phyloP scores from a whole-genome alignment of 2,888 invertebrate species.

The Pemphredon lugubris region DNA sequence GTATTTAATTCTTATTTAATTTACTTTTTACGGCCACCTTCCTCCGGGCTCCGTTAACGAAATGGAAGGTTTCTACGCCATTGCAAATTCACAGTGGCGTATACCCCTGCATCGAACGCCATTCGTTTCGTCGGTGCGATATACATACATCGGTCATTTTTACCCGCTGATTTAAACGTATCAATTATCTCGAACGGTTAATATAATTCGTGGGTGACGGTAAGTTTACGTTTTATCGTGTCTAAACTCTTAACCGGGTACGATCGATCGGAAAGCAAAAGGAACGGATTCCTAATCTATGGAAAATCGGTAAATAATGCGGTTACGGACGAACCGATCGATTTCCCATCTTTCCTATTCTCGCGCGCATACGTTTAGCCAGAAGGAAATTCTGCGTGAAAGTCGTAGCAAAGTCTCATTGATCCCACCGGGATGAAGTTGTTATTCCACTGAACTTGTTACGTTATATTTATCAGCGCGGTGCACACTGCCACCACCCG shows the following conservation, averaged over 20 bases:
- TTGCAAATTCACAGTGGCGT: slow-evolving; percentile 59
- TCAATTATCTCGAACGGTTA: no score
- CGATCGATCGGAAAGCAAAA: no score
- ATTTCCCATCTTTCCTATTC: slow-evolving; percentile 54
- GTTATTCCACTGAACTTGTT: slow-evolving; percentile 81
- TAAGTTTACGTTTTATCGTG: no score
- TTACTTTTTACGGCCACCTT: slow-evolving; percentile 78
- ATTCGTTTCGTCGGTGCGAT: no score
- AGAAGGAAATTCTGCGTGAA: slow-evolving; percentile 60
- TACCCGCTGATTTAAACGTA: no score
- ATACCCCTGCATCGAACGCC: slow-evolving; percentile 10
- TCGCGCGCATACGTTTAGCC: slow-evolving; percentile 52
- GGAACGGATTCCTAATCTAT: no score
- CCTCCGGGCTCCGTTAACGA: slow-evolving; percentile 69
- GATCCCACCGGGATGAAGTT: slow-evolving; percentile 80
- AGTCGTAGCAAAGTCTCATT: slow-evolving; percentile 75
- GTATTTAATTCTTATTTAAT: slow-evolving; percentile 81
- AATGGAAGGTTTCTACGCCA: slow-evolving; percentile 73
- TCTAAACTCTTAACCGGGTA: no score
- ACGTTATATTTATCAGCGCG: slow-evolving; percentile 81
- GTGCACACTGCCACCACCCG: slow-evolving; percentile 68
- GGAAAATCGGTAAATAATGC: no score
- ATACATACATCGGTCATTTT: no score
- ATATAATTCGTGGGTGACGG: no score
- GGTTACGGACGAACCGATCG: slow-evolving; percentile 46